Conservation (phyloP, 1,140 invertebrate genomes). For the Geopemphigus sp. region DNA sequence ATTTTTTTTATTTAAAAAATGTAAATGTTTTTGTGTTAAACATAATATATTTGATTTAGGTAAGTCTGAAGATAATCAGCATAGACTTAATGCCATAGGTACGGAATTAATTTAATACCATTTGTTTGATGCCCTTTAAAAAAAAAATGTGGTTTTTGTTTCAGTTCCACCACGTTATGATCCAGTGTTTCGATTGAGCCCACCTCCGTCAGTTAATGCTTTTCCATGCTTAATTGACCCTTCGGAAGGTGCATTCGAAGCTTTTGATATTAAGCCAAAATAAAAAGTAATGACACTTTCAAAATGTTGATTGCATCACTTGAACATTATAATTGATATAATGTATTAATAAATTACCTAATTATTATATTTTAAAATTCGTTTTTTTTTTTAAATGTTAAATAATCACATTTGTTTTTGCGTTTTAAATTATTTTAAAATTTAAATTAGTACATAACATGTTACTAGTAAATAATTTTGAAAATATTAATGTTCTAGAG, state of each 20-base stretch:
- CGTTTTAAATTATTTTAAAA: no score
- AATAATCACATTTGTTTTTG: neutral
- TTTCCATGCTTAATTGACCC: conserved; percentile 35
- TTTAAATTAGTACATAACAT: no score
- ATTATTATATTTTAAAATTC: conserved; percentile 5
- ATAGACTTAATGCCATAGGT: neutral
- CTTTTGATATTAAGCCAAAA: conserved; percentile 38
- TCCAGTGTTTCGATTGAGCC: conserved; percentile 28
- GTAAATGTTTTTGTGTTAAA: no score
- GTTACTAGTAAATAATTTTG: no score
- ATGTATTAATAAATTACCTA: conserved; percentile 16
- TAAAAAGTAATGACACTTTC: neutral
- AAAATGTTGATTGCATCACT: neutral
- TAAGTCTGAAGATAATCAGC: neutral
- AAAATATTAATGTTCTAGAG: no score
- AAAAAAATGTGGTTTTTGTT: neutral
- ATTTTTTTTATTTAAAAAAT: neutral
- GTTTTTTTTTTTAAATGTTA: neutral
- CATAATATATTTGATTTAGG: neutral
- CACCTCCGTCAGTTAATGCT: conserved; percentile 15
- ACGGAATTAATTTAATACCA: neutral
- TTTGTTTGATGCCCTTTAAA: neutral
- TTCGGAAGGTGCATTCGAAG: conserved; percentile 41
- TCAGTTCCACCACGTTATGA: conserved; percentile 42
- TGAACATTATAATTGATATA: neutral